A percentile compares a stretch with the other conserved stretches of the same genome.
Conservation (phyloP, 2,888 invertebrate species). For the Tyria jacobaeae region DNA sequence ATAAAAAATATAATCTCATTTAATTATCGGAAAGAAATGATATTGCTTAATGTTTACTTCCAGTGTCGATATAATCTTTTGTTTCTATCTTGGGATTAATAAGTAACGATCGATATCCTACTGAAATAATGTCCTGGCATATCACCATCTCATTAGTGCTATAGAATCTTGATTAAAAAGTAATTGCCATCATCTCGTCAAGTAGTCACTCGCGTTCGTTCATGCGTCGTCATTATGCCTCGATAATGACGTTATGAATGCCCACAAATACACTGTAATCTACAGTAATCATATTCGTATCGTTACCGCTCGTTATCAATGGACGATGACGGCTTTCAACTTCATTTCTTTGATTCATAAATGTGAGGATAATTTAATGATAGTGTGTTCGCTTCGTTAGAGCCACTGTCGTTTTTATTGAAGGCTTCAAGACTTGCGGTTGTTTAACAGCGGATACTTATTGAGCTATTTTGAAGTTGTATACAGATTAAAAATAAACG, state of each 20-base stretch:
- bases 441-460: conserved; percentile 21
- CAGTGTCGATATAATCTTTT: background rate
- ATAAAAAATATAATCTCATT: too few species aligned
- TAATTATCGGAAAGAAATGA: background rate
- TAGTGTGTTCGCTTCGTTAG: conserved; percentile 27
- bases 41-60: background rate
- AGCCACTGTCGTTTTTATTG: conserved; percentile 41
- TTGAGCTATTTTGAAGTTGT: conserved; percentile 11
- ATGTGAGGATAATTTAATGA: conserved; percentile 48
- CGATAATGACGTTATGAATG: conserved; percentile 67
- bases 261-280: conserved; percentile 47
- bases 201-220: conserved; percentile 20
- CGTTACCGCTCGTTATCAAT: conserved; percentile 57
- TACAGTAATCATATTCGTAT: conserved; percentile 56
- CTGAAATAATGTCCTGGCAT: background rate
- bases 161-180: conserved; percentile 8
- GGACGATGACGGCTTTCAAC: conserved; percentile 46
- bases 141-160: background rate
- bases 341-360: conserved; percentile 46
- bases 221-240: conserved; percentile 49
- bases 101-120: background rate
- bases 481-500: conserved; percentile 10
- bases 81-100: background rate
- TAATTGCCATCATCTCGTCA: conserved; percentile 14
- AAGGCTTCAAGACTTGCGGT: conserved; percentile 18